Conservation (phyloP, 2,888 invertebrate species). For the Leptinotarsa juncta region DNA sequence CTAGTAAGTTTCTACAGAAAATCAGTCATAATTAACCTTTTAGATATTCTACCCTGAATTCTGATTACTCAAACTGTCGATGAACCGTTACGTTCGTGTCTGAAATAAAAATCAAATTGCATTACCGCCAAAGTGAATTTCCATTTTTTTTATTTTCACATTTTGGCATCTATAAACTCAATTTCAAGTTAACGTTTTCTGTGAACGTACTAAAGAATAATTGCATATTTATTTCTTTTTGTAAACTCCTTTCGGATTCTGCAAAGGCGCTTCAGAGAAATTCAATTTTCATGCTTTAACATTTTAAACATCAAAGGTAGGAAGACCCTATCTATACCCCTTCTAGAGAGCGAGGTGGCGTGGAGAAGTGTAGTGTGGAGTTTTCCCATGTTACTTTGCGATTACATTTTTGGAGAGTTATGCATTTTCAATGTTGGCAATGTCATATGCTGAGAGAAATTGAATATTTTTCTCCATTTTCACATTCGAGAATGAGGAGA, state of each 20-base stretch:
- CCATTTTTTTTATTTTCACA: slow-evolving; percentile 35
- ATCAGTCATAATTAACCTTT: not conserved
- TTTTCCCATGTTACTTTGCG: slow-evolving; percentile 37
- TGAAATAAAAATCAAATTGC: slow-evolving; percentile 29
- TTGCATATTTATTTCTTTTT: slow-evolving; percentile 59
- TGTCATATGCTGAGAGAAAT: slow-evolving; percentile 50
- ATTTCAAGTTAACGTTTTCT: slow-evolving; percentile 51
- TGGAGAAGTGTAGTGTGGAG: slow-evolving; percentile 13
- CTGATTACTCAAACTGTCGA: slow-evolving; percentile 25
- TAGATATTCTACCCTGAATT: not conserved
- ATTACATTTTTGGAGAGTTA: slow-evolving; percentile 57
- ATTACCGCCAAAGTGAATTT: slow-evolving; percentile 36
- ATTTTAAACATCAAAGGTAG: slow-evolving; percentile 60
- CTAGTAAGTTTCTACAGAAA: not conserved
- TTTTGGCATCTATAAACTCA: slow-evolving; percentile 51
- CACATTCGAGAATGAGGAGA: not conserved
- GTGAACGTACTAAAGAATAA: slow-evolving; percentile 52
- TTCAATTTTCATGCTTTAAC: slow-evolving; percentile 61
- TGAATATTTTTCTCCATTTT: slow-evolving; percentile 49
- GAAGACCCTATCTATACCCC: slow-evolving; percentile 55
- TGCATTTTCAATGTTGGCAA: slow-evolving; percentile 56
- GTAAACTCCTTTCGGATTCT: slow-evolving; percentile 57
- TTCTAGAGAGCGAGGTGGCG: slow-evolving; percentile 39
- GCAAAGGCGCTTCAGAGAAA: slow-evolving; percentile 59
- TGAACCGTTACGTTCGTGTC: slow-evolving; percentile 25